Base-by-base conservation (phyloP, 1,140 invertebrate species). In the Drosophila orena region DNA sequence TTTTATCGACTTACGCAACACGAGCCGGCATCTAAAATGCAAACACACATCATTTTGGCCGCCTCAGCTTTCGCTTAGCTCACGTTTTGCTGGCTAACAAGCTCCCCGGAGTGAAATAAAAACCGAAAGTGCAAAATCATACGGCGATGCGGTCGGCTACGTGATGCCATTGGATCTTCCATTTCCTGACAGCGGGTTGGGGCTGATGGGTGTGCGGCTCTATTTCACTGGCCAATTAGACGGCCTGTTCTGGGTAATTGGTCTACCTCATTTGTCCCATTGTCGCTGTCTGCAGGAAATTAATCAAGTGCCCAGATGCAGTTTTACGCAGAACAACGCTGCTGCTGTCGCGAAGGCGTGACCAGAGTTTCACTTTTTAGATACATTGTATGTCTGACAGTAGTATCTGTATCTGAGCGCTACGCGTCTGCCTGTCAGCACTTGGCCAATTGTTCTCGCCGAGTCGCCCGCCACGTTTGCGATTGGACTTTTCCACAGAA, bases 21-120 rank as follows among this genome's bases (percentile, higher is more conserved):
- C 73, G 81, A 49, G 66, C 38, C 47, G 61, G 35, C 72, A 88
- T 88, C 86, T 88, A 88, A 89, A 84, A 88, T 89, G 71, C 76
- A 73, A 60, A 79, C 76, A 88, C 70, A 75, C 58, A 74, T 70
- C 64, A 71, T 62, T 27, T 47, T 15, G 14, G 38, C 7, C 7
- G n/a, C 15, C 34, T 37, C 30, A 60, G 54, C 69, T 53, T 75
- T 8, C 27, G 6, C 66, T 55, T 61, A 50, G 65, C 55, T 71
- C 84, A 88, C 84, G 79, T 88, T 89, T 77, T 75, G 37, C 40
- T 12, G 57, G 34, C 62, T 89, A 89, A 89, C 83, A 89, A 89
- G 84, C 84, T 89, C 84, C 84, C 84, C 53, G 79, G 84, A 89
- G 84, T 84, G 69, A 84, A 83, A 89, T 89, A 89, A 89, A 78